Evolutionary conservation across 2,888 invertebrate species (phyloP), one percentile per base, ranked within the genome.

Genomic region (Lepidocyrtoides sp.): DNA sequence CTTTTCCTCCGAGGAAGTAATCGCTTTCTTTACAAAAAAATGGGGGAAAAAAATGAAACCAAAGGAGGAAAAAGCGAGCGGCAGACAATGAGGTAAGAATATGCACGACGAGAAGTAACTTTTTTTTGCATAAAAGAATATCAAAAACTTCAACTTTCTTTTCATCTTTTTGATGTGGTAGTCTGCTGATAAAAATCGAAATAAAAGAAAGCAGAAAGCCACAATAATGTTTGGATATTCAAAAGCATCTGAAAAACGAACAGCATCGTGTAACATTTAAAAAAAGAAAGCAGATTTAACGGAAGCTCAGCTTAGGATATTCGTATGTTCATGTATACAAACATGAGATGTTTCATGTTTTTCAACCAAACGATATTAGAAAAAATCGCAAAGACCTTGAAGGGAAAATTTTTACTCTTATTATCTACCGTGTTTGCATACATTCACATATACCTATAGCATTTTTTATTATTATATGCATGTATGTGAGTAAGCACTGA

Each of bases 361-460:
- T 10, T 10, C 41, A 10, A 2, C 17, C 8, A n/a, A 23, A 12
- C 57, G 57, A n/a, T 12, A 23, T 57, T 23, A 57, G 23, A 57
- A 57, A 26, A 57, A 57, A 57, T 57, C 57, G 14, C 57, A 57
- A 57, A 57, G 57, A 57, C 23, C 57, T 26, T 57, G 57, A n/a
- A n/a, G n/a, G n/a, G n/a, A 10, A 10, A 10, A 41, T 41, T 41
- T 10, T 41, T 10, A 41, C 41, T 41, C 10, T 4, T 41, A 41
- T 41, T 7, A 41, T 41, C 41, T 41, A 41, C 41, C 51, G 51
- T 60, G 3, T n/a, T n/a, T n/a, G n/a, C n/a, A n/a, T n/a, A n/a
- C n/a, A n/a, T n/a, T n/a, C n/a, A n/a, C n/a, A n/a, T n/a, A n/a
- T n/a, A n/a, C n/a, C n/a, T n/a, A n/a, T n/a, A n/a, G n/a, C n/a